Conservation (phyloP, 2,888 invertebrate species). For the Drosophila prostipennis region DNA sequence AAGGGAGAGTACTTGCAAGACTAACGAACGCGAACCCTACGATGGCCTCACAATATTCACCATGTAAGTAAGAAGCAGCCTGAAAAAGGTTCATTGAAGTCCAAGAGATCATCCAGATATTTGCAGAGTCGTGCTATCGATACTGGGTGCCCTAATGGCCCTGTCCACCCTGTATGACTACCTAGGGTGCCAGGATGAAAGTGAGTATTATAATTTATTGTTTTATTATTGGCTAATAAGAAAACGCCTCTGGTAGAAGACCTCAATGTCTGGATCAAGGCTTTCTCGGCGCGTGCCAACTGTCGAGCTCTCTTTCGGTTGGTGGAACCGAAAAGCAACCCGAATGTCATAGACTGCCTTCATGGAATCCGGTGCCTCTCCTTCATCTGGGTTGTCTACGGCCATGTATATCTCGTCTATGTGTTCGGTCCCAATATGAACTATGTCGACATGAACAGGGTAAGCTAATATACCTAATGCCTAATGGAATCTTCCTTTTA, state of each 20-base stretch:
- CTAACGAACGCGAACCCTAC: constrained; percentile 40
- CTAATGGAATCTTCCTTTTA: not conserved
- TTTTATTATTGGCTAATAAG: not conserved
- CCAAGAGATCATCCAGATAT: too few species aligned
- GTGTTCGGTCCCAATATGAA: constrained; percentile 52
- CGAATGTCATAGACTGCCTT: too few species aligned
- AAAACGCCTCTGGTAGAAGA: not conserved
- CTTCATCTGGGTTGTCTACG: constrained; percentile 83
- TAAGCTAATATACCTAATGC: constrained; percentile 16
- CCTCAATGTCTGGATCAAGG: constrained; percentile 32
- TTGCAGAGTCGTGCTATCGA: constrained; percentile 40
- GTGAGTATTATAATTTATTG: too few species aligned
- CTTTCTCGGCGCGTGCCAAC: too few species aligned
- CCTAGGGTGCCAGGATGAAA: constrained; percentile 30
- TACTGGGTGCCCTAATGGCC: constrained; percentile 34
- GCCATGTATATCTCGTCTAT: constrained; percentile 67
- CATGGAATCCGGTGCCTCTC: constrained; percentile 83
- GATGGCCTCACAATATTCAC: constrained; percentile 68
- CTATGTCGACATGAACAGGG: constrained; percentile 42
- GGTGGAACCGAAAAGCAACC: too few species aligned
- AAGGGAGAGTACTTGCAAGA: constrained; percentile 36
- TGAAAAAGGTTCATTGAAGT: not conserved
- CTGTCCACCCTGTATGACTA: constrained; percentile 58
- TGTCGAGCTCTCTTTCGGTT: too few species aligned
- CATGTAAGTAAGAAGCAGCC: constrained; percentile 59